Conservation (phyloP, 2,888 invertebrate genomes). For the Hyles lineata region DNA sequence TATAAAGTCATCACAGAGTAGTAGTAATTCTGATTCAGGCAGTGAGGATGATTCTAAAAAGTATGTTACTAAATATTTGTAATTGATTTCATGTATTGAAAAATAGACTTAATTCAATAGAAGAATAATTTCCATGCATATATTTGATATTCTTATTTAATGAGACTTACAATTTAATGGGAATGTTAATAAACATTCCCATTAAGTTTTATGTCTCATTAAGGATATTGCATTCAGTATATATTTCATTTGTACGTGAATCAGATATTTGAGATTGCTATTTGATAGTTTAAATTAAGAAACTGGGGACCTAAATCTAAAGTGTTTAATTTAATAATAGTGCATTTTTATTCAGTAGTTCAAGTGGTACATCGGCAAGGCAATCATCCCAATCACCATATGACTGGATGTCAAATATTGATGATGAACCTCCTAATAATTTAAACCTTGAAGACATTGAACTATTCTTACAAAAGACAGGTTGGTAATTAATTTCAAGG, state of each 20-base stretch:
- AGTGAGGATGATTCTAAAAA: constrained; percentile 82
- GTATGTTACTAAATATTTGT: constrained; percentile 46
- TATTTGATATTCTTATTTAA: background rate
- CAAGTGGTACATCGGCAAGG: constrained; percentile 60
- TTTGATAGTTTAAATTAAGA: too few relatives aligned
- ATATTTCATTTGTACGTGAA: too few relatives aligned
- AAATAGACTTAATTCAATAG: too few relatives aligned
- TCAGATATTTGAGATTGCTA: too few relatives aligned
- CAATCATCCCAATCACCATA: constrained; percentile 71
- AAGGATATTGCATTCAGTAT: background rate
- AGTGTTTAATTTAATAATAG: background rate
- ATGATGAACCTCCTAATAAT: constrained; percentile 66
- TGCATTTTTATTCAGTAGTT: constrained; percentile 48
- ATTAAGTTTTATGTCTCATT: background rate
- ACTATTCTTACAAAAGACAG: constrained; percentile 72
- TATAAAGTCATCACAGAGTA: constrained; percentile 70
- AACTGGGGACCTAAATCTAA: too few relatives aligned
- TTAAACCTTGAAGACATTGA: constrained; percentile 77
- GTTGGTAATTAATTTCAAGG: constrained; percentile 43
- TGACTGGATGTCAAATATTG: constrained; percentile 66
- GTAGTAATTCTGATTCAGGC: constrained; percentile 76
- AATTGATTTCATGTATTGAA: too few relatives aligned
- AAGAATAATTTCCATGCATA: too few relatives aligned
- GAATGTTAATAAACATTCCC: background rate
- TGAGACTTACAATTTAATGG: too few relatives aligned